Conservation (phyloP, 2,113 vertebrate genomes). For the Oreochromis aureus region DNA sequence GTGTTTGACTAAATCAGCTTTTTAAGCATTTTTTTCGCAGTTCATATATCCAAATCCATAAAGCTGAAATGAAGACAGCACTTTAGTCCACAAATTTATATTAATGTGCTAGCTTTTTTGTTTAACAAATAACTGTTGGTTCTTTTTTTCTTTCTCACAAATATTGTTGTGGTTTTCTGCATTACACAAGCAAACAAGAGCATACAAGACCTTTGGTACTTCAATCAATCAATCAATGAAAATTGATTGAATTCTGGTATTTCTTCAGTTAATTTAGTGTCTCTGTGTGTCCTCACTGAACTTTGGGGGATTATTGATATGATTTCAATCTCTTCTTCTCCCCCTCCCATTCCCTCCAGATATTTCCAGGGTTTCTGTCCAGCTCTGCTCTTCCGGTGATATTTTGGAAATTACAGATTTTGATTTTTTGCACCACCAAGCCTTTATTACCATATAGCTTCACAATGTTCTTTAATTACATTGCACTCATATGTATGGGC, state of each 20-base stretch:
- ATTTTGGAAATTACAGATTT: conserved; percentile 15
- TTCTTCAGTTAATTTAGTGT: neutral
- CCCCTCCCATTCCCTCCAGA: neutral
- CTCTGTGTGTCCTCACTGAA: neutral
- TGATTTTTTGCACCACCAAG: neutral
- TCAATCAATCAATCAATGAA: neutral
- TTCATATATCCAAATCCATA: neutral
- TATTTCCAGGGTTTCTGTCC: conserved; percentile 7
- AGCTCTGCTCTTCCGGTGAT: neutral
- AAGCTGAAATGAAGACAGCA: neutral
- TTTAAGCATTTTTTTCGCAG: neutral
- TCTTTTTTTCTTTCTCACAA: neutral
- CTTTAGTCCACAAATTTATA: neutral
- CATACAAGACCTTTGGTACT: neutral
- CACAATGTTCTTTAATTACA: neutral
- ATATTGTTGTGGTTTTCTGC: neutral
- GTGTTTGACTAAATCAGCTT: neutral
- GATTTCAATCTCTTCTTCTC: neutral
- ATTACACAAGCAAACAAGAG: neutral
- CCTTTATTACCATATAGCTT: neutral
- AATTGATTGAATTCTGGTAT: neutral
- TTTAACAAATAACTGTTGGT: neutral
- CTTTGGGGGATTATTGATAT: neutral
- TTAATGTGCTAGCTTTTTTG: neutral
- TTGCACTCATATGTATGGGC: neutral